phyloP scores from a whole-genome alignment of 2,888 invertebrate genomes.

The Theretra japonica region DNA sequence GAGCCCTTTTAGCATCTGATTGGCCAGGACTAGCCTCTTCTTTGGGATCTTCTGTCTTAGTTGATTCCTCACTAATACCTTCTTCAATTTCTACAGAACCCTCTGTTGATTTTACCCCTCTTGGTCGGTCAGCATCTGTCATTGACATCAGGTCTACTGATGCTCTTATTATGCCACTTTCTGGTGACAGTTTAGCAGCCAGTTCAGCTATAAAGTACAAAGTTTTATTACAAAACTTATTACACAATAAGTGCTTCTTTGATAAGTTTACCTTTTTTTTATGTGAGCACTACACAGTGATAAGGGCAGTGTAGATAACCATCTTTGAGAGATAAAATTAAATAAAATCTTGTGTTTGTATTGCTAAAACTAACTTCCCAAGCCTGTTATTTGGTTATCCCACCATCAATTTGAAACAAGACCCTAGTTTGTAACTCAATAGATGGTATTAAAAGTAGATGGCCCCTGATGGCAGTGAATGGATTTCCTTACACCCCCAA shows the following conservation, averaged over 20 bases:
- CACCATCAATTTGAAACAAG: no score
- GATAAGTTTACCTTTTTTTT: no score
- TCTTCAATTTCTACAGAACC: slow-evolving; percentile 52
- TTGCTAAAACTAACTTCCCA: no score
- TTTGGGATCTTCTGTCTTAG: slow-evolving; percentile 41
- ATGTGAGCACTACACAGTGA: no score
- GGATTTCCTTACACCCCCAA: neutral
- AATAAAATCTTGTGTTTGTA: no score
- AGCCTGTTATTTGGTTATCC: no score
- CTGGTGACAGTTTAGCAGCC: slow-evolving; percentile 87
- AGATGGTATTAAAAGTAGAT: no score
- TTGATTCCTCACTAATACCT: slow-evolving; percentile 43
- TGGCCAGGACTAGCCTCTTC: slow-evolving; percentile 69
- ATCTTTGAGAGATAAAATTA: no score
- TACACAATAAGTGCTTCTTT: no score
- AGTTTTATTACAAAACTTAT: neutral
- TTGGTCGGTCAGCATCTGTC: slow-evolving; percentile 88
- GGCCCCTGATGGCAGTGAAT: neutral
- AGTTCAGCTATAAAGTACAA: slow-evolving; percentile 73
- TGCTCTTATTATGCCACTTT: slow-evolving; percentile 90
- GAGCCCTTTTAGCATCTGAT: slow-evolving; percentile 71
- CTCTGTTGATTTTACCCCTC: slow-evolving; percentile 74
- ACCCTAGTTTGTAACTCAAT: no score
- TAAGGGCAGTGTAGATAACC: no score
- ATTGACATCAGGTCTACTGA: slow-evolving; percentile 91